Percentiles rank a stretch among this genome's conserved stretches.
These are phyloP conservation scores for Prosapia bicincta DNA, from an alignment of 2,888 invertebrate species.

Conservation along the genomic window DNA sequence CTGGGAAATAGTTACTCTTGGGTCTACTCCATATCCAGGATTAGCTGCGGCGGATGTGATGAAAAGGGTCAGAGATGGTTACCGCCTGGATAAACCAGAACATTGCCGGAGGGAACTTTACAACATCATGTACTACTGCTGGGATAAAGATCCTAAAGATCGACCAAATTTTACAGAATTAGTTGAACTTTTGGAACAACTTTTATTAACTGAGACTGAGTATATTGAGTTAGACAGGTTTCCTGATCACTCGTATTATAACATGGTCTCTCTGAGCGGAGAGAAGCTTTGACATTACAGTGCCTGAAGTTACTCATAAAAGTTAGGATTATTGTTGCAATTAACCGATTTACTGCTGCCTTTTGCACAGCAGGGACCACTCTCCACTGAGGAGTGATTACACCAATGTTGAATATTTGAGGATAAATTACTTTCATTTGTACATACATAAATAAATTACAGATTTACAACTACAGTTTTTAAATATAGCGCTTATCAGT, in stretches of 20 bases:
- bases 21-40: slow-evolving; percentile 93
- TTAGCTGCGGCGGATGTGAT: slow-evolving; percentile 83
- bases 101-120: slow-evolving; percentile 90
- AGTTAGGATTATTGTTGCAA: too few relatives aligned
- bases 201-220: slow-evolving; percentile 86
- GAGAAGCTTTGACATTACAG: slow-evolving; percentile 70
- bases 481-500: too few relatives aligned
- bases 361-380: too few relatives aligned
- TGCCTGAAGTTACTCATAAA: too few relatives aligned
- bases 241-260: slow-evolving; percentile 90
- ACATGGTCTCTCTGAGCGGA: slow-evolving; percentile 78
- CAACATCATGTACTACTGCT: slow-evolving; percentile 95
- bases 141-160: slow-evolving; percentile 81
- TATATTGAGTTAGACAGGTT: slow-evolving; percentile 90
- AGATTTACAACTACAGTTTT: too few relatives aligned
- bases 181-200: slow-evolving; percentile 72
- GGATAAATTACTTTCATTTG: too few relatives aligned
- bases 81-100: slow-evolving; percentile 87
- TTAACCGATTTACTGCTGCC: too few relatives aligned
- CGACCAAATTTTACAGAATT: slow-evolving; percentile 71
- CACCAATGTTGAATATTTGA: too few relatives aligned
- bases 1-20: slow-evolving; percentile 95
- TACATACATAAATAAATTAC: too few relatives aligned
- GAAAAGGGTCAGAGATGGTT: slow-evolving; percentile 69
- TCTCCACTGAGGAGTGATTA: too few relatives aligned